These are phyloP conservation scores for Thereva unica DNA, from an alignment of 2,888 invertebrate species.

Conservation along the genomic window DNA sequence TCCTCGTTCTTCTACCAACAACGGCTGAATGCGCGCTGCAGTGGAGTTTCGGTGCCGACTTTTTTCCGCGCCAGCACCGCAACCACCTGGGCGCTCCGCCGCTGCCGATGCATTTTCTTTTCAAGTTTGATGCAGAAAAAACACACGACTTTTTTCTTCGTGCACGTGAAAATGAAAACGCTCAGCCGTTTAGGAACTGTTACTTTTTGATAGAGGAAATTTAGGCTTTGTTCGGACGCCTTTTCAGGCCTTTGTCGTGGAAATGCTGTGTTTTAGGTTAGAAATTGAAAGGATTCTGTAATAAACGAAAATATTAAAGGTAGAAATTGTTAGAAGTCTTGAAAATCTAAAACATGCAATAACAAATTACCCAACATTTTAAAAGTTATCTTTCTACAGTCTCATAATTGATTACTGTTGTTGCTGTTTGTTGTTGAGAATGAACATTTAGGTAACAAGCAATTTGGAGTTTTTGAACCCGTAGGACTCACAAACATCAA, in stretches of 20 bases:
- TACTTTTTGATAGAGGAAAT: constrained; percentile 20
- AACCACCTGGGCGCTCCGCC: background rate
- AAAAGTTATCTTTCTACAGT: too few species aligned
- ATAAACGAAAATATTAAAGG: constrained; percentile 13
- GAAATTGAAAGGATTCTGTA: constrained; percentile 10
- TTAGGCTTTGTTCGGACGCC: constrained; percentile 11
- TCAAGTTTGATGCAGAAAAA: constrained; percentile 15
- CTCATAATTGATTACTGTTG: too few species aligned
- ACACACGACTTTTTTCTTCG: constrained; percentile 4
- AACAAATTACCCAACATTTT: too few species aligned
- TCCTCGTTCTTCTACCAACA: constrained; percentile 2
- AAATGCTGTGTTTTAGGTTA: background rate
- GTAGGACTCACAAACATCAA: too few species aligned
- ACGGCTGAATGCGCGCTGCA: constrained; percentile 6
- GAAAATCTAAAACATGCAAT: too few species aligned
- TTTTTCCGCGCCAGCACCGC: constrained; percentile 18
- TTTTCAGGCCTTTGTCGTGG: background rate
- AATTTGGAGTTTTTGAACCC: too few species aligned
- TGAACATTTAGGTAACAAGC: too few species aligned
- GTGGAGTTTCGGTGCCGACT: constrained; percentile 6
- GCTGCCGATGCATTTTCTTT: background rate
- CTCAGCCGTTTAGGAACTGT: background rate
- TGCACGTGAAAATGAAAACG: constrained; percentile 20
- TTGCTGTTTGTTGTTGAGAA: too few species aligned
- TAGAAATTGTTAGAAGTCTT: too few species aligned